Base-by-base conservation (phyloP, 2,888 invertebrate genomes). In the Pandemis heparana region DNA sequence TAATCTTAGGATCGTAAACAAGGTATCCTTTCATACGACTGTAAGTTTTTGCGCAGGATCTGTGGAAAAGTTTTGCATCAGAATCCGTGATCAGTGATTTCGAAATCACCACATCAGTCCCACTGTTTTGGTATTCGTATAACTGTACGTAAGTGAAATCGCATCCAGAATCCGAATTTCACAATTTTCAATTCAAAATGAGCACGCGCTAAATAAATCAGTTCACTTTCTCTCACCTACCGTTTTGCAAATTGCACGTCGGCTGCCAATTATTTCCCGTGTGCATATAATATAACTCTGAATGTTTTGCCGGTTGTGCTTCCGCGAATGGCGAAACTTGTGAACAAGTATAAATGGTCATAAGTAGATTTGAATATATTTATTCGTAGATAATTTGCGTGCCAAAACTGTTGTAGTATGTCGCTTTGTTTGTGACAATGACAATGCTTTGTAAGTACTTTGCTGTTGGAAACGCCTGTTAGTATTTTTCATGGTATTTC, bases 191-290 rank as follows among this genome's bases (percentile, higher is more conserved):
- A 79, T 81, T 79, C 73, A 77, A 81, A 88, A 87, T 86, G 82
- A 80, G 87, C 79, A 79, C 86, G 83, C 76, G 85, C 83, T 87
- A 88, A 89, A 84, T 87, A 83, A 85, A 83, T 86, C 82, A 81
- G 80, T 83, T 83, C 81, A 84, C 89, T 89, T 87, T 91, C 89
- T 86, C 86, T 84, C 84, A 79, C 81, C 79, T 83, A 79, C 79
- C 82, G 85, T 87, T 89, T 87, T 82, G 82, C 81, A 81, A 82
- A 79, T 77, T 80, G 79, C 76, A 75, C 79, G 78, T 77, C 77
- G 71, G 66, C 78, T 77, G 79, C 77, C 80, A 85, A 84, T 85
- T 86, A 85, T 82, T 78, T 69, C 56, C 79, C 70, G 73, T 70
- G 66, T 70, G 75, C 75, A 48, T 39, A 48, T 53, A 62, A 62